Conservation (phyloP, 2,888 invertebrate species). For the Drosophila pseudotalamancana region DNA sequence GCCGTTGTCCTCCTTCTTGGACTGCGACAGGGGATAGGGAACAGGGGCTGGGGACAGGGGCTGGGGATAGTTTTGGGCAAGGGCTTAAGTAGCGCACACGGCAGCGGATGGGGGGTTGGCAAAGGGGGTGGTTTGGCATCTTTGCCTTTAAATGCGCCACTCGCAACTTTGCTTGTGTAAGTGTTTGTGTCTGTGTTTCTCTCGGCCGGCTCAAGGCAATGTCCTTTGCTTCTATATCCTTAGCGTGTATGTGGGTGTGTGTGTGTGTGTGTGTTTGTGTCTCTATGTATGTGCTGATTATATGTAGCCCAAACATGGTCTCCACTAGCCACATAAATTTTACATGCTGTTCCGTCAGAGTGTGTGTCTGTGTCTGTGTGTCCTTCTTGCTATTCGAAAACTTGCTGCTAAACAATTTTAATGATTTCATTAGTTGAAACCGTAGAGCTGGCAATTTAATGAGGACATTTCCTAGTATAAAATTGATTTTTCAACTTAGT, state of each 20-base stretch:
- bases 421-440: constrained; percentile 72
- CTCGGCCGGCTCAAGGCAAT: constrained; percentile 71
- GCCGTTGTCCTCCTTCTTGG: constrained; percentile 16
- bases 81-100: constrained; percentile 64
- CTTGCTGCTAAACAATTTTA: constrained; percentile 69
- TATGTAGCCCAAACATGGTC: constrained; percentile 67
- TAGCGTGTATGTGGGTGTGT: constrained; percentile 8
- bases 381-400: constrained; percentile 34
- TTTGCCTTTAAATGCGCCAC: constrained; percentile 42
- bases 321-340: constrained; percentile 73
- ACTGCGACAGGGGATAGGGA: too few relatives aligned
- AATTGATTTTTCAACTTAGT: constrained; percentile 55
- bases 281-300: constrained; percentile 49
- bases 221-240: constrained; percentile 61
- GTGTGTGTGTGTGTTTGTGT: too few relatives aligned
- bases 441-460: constrained; percentile 51
- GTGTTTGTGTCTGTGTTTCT: constrained; percentile 29
- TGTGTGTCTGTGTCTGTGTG: constrained; percentile 27
- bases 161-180: constrained; percentile 68
- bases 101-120: constrained; percentile 12
- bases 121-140: constrained; percentile 49
- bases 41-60: too few relatives aligned
- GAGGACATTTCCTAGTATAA: constrained; percentile 28
- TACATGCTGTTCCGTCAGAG: constrained; percentile 45
- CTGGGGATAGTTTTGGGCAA: constrained; percentile 56